Conservation (phyloP, 2,888 invertebrate genomes). For the Drosophila mulleri region DNA sequence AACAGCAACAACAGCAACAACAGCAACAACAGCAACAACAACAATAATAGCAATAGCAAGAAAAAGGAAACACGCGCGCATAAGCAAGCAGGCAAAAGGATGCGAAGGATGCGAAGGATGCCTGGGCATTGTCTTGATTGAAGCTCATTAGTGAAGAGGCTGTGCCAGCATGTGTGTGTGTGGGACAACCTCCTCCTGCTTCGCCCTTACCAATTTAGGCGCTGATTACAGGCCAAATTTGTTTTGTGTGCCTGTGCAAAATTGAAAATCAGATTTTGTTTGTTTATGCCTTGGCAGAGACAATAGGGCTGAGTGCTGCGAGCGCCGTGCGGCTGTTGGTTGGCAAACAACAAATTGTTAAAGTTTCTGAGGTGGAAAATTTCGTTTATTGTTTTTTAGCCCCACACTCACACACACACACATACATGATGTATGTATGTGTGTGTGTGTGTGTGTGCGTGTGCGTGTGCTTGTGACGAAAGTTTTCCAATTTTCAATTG, state of each 20-base stretch:
- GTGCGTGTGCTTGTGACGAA: conserved; percentile 38
- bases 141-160: conserved; percentile 68
- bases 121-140: conserved; percentile 75
- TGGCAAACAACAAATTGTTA: conserved; percentile 73
- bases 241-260: conserved; percentile 75
- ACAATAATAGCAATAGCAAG: not conserved
- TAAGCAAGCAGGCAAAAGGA: conserved; percentile 71
- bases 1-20: not conserved
- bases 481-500: conserved; percentile 82
- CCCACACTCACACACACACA: too few relatives aligned
- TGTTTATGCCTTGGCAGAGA: conserved; percentile 65
- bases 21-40: conserved; percentile 14
- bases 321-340: not conserved
- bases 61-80: conserved; percentile 74
- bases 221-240: conserved; percentile 80
- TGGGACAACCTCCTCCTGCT: conserved; percentile 1
- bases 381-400: conserved; percentile 70
- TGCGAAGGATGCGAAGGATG: conserved; percentile 54
- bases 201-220: conserved; percentile 68
- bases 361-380: conserved; percentile 83
- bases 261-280: conserved; percentile 80
- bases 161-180: conserved; percentile 28
- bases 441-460: conserved; percentile 2
- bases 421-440: not conserved
- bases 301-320: conserved; percentile 10